phyloP scores from a whole-genome alignment of 2,113 vertebrate genomes.

The Helogale parvula region DNA sequence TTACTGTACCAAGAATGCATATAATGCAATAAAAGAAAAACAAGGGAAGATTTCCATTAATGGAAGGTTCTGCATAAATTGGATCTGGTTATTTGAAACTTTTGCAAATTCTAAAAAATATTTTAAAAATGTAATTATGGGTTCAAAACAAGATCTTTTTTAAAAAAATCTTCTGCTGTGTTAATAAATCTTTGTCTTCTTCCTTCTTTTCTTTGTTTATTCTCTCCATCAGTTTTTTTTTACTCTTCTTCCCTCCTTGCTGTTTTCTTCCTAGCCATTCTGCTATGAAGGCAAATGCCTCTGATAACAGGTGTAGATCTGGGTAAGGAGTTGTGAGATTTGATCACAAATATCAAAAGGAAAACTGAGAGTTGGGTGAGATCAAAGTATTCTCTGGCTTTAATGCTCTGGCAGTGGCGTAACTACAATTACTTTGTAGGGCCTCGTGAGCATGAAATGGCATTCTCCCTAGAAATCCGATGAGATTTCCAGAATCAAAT shows the following conservation, averaged over 20 bases:
- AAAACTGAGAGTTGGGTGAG: not conserved
- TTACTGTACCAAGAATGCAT: not conserved
- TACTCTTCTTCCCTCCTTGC: not conserved
- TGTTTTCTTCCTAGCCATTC: not conserved
- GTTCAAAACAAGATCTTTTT: not conserved
- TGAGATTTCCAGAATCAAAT: not conserved
- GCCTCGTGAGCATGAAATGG: not conserved
- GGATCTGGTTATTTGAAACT: slow-evolving; percentile 36
- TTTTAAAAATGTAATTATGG: not conserved
- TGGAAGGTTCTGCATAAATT: not conserved
- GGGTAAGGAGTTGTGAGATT: not conserved
- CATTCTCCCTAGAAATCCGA: not conserved
- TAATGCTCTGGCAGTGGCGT: not conserved
- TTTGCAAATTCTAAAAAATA: not conserved
- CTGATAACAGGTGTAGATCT: not conserved
- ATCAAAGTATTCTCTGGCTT: not conserved
- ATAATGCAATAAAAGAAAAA: not conserved
- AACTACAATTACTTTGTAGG: not conserved
- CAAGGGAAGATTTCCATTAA: not conserved
- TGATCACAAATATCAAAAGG: not conserved
- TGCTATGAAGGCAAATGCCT: not conserved
- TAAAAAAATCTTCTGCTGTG: not conserved
- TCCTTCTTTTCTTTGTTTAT: not conserved
- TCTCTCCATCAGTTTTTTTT: slow-evolving; percentile 5
- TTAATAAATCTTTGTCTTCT: not conserved